Conservation (phyloP, 2,888 invertebrate genomes). For the Brachyptera risi region DNA sequence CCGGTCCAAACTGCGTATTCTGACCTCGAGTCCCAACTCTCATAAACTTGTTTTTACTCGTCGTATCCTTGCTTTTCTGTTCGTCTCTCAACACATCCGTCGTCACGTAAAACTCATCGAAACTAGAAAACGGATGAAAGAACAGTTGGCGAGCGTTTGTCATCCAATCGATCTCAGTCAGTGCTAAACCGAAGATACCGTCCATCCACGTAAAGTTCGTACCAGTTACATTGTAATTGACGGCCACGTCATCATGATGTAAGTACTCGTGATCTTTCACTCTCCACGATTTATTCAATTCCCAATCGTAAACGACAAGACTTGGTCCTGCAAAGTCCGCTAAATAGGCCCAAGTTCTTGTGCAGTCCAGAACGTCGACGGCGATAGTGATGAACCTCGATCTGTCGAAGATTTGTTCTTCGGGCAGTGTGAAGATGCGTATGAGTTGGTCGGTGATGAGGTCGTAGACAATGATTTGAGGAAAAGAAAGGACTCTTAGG, state of each 20-base stretch:
- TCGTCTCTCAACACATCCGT: constrained; percentile 66
- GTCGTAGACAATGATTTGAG: constrained; percentile 67
- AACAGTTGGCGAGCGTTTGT: too few relatives aligned
- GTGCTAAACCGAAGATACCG: constrained; percentile 68
- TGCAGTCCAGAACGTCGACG: constrained; percentile 65
- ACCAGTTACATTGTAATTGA: constrained; percentile 69
- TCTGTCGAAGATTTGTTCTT: constrained; percentile 46
- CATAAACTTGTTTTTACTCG: too few relatives aligned
- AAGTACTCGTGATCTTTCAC: constrained; percentile 70
- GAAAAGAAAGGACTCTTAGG: constrained; percentile 44
- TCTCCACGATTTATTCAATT: constrained; percentile 72
- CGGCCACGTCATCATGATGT: constrained; percentile 62
- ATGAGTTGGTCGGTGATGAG: constrained; percentile 64
- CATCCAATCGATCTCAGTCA: too few relatives aligned
- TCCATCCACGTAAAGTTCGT: constrained; percentile 70
- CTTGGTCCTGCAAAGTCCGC: constrained; percentile 80
- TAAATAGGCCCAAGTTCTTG: constrained; percentile 74
- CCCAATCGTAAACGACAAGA: constrained; percentile 72
- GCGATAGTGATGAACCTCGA: constrained; percentile 67
- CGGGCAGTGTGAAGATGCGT: constrained; percentile 60
- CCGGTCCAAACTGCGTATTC: too few relatives aligned
- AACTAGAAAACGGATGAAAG: constrained; percentile 75
- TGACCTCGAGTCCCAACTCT: too few relatives aligned
- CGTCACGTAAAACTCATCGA: constrained; percentile 70
- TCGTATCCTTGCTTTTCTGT: too few relatives aligned